phyloP scores from a whole-genome alignment of 2,797 vertebrate genomes.

The Leuciscus waleckii region DNA sequence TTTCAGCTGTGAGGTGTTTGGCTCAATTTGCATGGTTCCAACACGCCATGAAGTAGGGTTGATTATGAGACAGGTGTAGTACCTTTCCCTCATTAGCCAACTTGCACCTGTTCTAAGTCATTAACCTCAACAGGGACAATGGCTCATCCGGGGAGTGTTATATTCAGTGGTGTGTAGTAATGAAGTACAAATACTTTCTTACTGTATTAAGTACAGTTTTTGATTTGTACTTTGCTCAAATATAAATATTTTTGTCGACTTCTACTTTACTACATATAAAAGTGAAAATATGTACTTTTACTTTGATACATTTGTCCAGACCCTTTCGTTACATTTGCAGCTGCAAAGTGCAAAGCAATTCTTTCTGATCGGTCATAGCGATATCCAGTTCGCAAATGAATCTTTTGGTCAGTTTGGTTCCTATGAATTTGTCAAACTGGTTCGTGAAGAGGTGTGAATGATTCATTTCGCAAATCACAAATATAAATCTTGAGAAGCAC shows the following conservation, averaged over 20 bases:
- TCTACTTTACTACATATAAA: background rate
- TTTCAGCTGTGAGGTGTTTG: constrained; percentile 26
- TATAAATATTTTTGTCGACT: background rate
- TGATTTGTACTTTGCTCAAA: background rate
- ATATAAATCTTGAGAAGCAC: background rate
- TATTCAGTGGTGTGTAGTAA: background rate
- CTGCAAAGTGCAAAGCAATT: background rate
- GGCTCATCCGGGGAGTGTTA: constrained; percentile 37
- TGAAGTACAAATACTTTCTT: too few relatives aligned
- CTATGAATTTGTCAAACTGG: background rate
- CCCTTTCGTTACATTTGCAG: background rate
- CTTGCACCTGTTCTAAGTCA: constrained; percentile 34
- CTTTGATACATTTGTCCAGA: background rate
- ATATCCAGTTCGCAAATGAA: background rate
- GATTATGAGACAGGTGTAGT: constrained; percentile 34
- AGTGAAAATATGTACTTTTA: background rate
- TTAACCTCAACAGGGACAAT: constrained; percentile 50
- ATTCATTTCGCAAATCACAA: background rate
- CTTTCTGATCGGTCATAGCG: background rate
- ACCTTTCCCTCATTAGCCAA: constrained; percentile 27
- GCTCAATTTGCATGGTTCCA: constrained; percentile 13
- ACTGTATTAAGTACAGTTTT: too few relatives aligned
- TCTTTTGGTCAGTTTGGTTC: background rate
- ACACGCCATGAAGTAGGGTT: constrained; percentile 27
- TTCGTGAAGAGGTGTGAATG: background rate